Evolutionary conservation across 2,113 vertebrate genomes (phyloP).

Genomic region (Leucoraja erinaceus): DNA sequence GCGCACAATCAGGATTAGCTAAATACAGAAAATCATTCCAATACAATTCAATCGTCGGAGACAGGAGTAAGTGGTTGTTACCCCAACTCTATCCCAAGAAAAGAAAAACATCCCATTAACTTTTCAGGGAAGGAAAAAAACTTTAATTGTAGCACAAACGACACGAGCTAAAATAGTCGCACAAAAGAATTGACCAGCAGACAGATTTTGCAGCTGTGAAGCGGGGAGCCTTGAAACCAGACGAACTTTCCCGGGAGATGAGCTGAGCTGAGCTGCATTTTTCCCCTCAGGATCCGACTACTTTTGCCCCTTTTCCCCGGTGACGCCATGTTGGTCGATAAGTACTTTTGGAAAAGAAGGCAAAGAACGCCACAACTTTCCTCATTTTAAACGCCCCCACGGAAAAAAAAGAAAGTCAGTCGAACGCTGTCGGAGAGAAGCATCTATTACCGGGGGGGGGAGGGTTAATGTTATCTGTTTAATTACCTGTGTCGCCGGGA

Average conservation of each 20-base stretch:
- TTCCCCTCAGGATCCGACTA: not conserved
- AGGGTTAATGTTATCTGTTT: too few species aligned
- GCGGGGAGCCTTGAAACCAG: too few species aligned
- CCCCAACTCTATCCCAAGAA: too few species aligned
- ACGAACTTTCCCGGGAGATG: not conserved
- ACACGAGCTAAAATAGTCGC: not conserved
- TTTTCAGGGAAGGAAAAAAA: not conserved
- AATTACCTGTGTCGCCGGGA: not conserved
- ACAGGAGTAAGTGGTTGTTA: too few species aligned
- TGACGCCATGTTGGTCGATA: conserved; percentile 34
- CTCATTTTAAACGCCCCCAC: too few species aligned
- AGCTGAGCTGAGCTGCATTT: not conserved
- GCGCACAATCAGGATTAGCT: not conserved
- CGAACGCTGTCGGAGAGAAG: not conserved
- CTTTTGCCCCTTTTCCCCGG: not conserved
- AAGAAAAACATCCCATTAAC: not conserved
- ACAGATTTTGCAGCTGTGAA: not conserved
- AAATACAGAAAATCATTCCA: not conserved
- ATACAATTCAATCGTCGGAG: not conserved
- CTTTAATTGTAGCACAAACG: not conserved
- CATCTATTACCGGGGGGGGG: not conserved
- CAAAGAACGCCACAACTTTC: not conserved
- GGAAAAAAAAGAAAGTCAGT: not conserved
- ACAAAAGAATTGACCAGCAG: not conserved
- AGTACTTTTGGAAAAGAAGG: not conserved